These are phyloP conservation scores for Sebastes diploproa DNA, from an alignment of 2,797 vertebrate species.

Conservation along the genomic window DNA sequence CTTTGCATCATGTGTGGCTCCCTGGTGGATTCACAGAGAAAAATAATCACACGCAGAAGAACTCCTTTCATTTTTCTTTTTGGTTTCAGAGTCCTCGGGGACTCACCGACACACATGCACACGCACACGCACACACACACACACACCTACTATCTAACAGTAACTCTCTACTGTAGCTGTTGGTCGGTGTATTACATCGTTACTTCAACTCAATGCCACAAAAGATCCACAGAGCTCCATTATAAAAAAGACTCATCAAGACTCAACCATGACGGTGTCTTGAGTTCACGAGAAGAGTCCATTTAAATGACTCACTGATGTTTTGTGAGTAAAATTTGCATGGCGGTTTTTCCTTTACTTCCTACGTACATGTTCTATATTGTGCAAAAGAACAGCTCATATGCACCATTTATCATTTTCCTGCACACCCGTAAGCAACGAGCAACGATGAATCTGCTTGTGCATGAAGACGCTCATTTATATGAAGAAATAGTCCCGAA, in stretches of 20 bases:
- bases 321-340: background rate
- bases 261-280: background rate
- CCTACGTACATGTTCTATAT: background rate
- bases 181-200: background rate
- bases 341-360: background rate
- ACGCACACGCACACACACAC: background rate
- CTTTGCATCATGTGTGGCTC: conserved; percentile 41
- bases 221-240: background rate
- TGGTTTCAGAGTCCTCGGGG: conserved; percentile 14
- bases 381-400: too few relatives aligned
- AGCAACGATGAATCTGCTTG: too few relatives aligned
- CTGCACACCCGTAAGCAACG: too few relatives aligned
- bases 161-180: background rate
- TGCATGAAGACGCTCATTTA: too few relatives aligned
- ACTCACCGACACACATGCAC: background rate
- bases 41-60: conserved; percentile 33
- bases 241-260: background rate
- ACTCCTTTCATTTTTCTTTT: conserved; percentile 28
- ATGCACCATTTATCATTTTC: too few relatives aligned
- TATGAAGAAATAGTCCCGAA: too few relatives aligned
- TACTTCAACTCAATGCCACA: background rate
- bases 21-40: conserved; percentile 38
- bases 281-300: background rate
- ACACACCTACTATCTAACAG: background rate
- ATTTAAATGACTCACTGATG: background rate